phyloP scores from a whole-genome alignment of 2,888 invertebrate species.

The Lasioglossum malachurum region DNA sequence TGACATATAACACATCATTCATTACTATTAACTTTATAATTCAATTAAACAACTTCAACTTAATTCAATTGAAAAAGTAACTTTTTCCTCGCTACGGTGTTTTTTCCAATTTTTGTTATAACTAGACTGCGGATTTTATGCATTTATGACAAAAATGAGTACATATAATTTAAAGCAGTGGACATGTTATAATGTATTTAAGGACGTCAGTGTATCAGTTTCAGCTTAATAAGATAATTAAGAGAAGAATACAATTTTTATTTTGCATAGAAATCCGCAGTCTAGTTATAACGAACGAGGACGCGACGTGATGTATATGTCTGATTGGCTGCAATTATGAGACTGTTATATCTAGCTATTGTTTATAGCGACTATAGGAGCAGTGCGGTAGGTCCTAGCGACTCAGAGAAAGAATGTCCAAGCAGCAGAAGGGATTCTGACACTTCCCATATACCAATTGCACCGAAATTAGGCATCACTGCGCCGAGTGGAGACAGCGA shows the following conservation, averaged over 20 bases:
- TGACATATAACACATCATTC: conserved; percentile 84
- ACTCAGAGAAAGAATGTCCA: conserved; percentile 94
- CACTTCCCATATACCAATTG: conserved; percentile 81
- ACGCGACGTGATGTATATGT: neutral
- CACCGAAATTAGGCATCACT: conserved; percentile 88
- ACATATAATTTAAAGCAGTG: too few relatives aligned
- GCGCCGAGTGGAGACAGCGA: conserved; percentile 92
- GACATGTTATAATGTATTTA: too few relatives aligned
- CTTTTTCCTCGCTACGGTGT: neutral
- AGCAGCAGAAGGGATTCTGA: conserved; percentile 90
- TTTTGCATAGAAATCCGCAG: too few relatives aligned
- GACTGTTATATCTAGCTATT: conserved; percentile 76
- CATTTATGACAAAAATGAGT: too few relatives aligned
- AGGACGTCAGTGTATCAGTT: too few relatives aligned
- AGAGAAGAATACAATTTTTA: too few relatives aligned
- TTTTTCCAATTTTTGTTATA: neutral
- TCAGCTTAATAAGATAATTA: too few relatives aligned
- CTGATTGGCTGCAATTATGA: conserved; percentile 41
- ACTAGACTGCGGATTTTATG: too few relatives aligned
- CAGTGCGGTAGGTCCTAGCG: conserved; percentile 95
- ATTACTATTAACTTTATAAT: neutral
- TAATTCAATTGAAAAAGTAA: neutral
- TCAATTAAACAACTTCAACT: neutral
- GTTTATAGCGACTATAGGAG: conserved; percentile 95
- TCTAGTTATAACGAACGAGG: neutral